Conservation (phyloP, 2,797 vertebrate genomes). For the Bryconaethiops microstoma region DNA sequence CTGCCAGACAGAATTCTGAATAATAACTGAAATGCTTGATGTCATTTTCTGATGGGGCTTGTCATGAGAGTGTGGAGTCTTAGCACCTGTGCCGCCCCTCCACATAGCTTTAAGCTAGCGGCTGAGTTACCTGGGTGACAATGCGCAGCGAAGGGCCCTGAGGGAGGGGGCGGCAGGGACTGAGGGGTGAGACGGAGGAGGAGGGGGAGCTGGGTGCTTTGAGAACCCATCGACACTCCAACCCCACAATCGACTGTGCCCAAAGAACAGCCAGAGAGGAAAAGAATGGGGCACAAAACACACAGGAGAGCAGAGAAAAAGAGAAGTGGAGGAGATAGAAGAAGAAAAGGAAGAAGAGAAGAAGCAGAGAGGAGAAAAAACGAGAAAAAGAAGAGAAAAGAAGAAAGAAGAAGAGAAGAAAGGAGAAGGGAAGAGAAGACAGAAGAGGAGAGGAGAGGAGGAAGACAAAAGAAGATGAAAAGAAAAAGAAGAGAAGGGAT, state of each 20-base stretch:
- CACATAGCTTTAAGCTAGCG: conserved; percentile 74
- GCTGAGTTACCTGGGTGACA: conserved; percentile 95
- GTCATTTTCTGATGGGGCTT: conserved; percentile 13
- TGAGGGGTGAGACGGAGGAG: conserved; percentile 92
- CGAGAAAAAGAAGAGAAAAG: conserved; percentile 54
- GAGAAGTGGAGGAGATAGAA: conserved; percentile 41
- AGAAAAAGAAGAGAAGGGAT: conserved; percentile 50
- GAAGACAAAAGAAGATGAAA: conserved; percentile 55
- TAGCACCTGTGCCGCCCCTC: conserved; percentile 60
- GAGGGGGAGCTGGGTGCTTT: conserved; percentile 91
- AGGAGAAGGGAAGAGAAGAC: conserved; percentile 55
- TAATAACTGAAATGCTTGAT: not conserved
- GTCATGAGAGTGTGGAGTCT: conserved; percentile 41
- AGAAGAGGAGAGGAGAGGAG: conserved; percentile 58
- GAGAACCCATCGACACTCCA: conserved; percentile 95
- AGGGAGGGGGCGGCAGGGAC: conserved; percentile 90
- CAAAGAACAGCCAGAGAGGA: conserved; percentile 73
- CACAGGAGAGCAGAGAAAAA: conserved; percentile 57
- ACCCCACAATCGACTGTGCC: conserved; percentile 95
- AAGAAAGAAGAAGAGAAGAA: conserved; percentile 27
- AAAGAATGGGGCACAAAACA: conserved; percentile 60
- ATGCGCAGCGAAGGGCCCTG: conserved; percentile 94
- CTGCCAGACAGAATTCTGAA: not conserved
- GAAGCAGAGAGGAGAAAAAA: conserved; percentile 55
- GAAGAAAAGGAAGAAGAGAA: conserved; percentile 51